phyloP scores from a whole-genome alignment of 2,113 vertebrate genomes.

The Corythornis madagascariensis region DNA sequence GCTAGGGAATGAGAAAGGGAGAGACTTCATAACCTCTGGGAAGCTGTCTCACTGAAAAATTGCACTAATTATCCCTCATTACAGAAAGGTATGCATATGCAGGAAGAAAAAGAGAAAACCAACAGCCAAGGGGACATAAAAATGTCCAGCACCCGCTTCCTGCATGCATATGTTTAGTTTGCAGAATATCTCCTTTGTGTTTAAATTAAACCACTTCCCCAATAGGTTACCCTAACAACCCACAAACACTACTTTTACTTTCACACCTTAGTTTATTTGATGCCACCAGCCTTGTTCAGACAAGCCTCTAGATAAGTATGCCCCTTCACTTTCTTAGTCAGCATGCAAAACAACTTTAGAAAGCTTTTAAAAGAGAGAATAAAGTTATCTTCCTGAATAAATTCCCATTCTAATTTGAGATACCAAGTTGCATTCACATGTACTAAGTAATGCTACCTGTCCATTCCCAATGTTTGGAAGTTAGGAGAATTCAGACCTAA shows the following conservation, averaged over 20 bases:
- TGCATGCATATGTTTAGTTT: neutral
- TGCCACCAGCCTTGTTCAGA: neutral
- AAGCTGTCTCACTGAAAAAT: neutral
- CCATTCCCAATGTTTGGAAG: neutral
- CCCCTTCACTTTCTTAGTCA: neutral
- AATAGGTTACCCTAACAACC: neutral
- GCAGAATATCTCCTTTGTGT: neutral
- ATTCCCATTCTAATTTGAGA: neutral
- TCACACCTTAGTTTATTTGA: neutral
- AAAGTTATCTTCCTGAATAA: neutral
- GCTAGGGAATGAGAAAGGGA: neutral
- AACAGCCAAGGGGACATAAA: neutral
- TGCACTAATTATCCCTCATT: neutral
- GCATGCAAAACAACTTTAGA: neutral
- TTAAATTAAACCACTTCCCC: neutral
- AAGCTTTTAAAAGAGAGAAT: neutral
- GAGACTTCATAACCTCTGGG: neutral
- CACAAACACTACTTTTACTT: neutral
- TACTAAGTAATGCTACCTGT: neutral
- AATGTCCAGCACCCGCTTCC: neutral
- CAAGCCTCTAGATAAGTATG: neutral
- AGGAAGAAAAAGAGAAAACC: neutral
- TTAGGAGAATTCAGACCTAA: neutral
- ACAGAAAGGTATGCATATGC: neutral
- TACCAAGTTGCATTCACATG: neutral